These are phyloP conservation scores for Prionailurus viverrinus DNA, from an alignment of 2,113 vertebrate species.

Conservation along the genomic window DNA sequence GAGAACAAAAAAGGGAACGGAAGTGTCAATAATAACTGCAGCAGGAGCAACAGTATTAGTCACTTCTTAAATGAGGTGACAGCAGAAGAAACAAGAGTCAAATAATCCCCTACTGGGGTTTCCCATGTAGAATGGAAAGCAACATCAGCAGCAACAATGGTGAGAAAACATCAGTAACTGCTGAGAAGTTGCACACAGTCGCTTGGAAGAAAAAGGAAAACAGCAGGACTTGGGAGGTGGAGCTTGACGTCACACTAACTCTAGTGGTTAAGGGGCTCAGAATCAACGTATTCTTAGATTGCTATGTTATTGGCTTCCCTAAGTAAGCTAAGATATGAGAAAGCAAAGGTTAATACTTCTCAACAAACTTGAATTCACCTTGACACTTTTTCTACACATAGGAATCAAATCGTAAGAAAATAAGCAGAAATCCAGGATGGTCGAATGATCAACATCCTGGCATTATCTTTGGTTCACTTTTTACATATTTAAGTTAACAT, in stretches of 20 bases:
- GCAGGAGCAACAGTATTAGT: background rate
- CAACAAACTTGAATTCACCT: background rate
- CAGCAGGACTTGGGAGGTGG: background rate
- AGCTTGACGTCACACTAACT: background rate
- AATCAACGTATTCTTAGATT: background rate
- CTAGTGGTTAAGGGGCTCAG: background rate
- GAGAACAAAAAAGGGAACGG: slow-evolving; percentile 10
- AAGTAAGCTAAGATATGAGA: background rate
- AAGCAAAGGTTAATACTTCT: background rate
- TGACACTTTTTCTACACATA: background rate
- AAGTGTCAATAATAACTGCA: background rate
- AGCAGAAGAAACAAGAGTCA: background rate
- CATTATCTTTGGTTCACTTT: background rate
- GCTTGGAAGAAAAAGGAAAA: background rate
- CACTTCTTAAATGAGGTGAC: background rate
- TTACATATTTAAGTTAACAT: slow-evolving; percentile 9
- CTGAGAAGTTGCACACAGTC: background rate
- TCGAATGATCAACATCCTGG: background rate
- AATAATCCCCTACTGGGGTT: background rate
- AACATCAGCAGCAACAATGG: background rate
- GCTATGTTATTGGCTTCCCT: background rate
- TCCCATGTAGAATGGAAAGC: background rate
- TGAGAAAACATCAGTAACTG: background rate
- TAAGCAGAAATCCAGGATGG: slow-evolving; percentile 21
- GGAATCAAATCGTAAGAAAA: background rate